Evolutionary conservation across 1,140 invertebrate species (phyloP), one percentile per base, ranked within the genome.

Genomic region (Paracyclopina nana): DNA sequence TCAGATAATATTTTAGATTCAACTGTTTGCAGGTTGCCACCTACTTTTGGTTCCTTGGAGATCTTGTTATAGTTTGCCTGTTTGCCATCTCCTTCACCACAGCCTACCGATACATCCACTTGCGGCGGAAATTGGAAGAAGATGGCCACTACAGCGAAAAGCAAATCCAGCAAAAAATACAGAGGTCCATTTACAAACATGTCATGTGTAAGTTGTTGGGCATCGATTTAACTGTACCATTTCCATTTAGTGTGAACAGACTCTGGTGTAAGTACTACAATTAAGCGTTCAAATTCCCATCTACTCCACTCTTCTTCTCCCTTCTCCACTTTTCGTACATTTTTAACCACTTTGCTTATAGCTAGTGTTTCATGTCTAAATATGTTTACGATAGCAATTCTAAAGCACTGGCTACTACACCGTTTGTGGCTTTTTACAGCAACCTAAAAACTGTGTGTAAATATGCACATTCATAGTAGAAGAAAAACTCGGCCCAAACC

Each of bases 31-130:
- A 48, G 27, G 45, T 48, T 16, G 45, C 45, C 20, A 48, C 45
- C 14, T 48, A 48, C 14, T 48, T 48, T 14, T 48, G 45, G 45
- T 48, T 48, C 14, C 45, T 48, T 24, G 45, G 45, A 26, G 45
- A 48, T 30, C 25, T 48, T 3, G 27, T 48, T 14, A 48, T 48
- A 11, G 45, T 48, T 14, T 48, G 45, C 27, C 27, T 48, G 24
- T 25, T 48, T 20, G 45, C 45, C n/a, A 48, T 27, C 22, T 28
- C 25, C 16, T 48, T 22, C 25, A 48, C 27, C n/a, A 48, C 45
- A 14, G 45, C 45, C 25, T 48, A 48, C 27, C 25, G 45, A 22
- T 48, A 48, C 45, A 48, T 48, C 16, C 45, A 48, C 18, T 16
- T 48, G n/a, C 25, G 45, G 16, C 20, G 27, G n/a, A 48, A 48